These are phyloP conservation scores for Panzeria rudis DNA, from an alignment of 2,888 invertebrate species.

Conservation along the genomic window DNA sequence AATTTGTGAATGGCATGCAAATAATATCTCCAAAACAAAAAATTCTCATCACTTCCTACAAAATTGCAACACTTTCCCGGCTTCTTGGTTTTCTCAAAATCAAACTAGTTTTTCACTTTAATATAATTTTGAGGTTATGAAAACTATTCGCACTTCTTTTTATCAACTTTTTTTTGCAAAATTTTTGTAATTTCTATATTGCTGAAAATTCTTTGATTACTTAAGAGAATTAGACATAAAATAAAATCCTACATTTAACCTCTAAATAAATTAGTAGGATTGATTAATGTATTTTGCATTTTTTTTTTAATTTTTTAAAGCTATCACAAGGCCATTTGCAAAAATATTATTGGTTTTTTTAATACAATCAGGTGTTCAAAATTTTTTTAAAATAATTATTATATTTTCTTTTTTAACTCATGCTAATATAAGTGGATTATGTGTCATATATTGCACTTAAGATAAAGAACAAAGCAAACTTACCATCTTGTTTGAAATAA, in stretches of 20 bases:
- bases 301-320: conserved; percentile 34
- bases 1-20: too few relatives aligned
- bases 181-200: conserved; percentile 2
- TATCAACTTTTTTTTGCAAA: background rate
- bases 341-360: conserved; percentile 22
- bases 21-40: background rate
- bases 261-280: conserved; percentile 73
- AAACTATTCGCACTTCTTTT: conserved; percentile 16
- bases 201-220: conserved; percentile 49
- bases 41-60: background rate
- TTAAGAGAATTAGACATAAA: conserved; percentile 32
- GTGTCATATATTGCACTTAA: background rate
- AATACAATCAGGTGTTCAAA: conserved; percentile 56
- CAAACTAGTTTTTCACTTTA: background rate
- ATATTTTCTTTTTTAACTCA: conserved; percentile 38
- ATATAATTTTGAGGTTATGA: conserved; percentile 34
- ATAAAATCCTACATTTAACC: conserved; percentile 77
- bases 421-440: conserved; percentile 28
- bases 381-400: conserved; percentile 16
- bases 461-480: conserved; percentile 50
- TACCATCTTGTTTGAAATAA: conserved; percentile 74
- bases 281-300: conserved; percentile 60
- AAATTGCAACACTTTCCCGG: background rate
- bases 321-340: conserved; percentile 75
- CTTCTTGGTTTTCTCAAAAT: background rate